phyloP scores from a whole-genome alignment of 1,140 invertebrate species.

The Bemisia tabaci region DNA sequence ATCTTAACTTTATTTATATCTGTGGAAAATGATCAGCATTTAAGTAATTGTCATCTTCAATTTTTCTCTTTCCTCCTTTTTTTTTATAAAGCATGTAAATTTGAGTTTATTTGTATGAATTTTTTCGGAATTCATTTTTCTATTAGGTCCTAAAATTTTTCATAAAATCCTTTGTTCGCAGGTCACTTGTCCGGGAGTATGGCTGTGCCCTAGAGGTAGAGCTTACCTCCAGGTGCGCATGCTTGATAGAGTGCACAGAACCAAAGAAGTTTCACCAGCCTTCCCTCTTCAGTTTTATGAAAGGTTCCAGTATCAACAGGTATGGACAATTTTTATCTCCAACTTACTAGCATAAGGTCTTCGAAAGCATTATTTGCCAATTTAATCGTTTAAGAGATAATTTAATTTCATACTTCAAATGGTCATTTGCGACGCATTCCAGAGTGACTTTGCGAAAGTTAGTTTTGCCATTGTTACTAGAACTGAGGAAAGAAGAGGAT shows the following conservation, averaged over 20 bases:
- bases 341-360: not conserved
- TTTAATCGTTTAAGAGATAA: not conserved
- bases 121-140: not conserved
- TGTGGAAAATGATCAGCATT: not conserved
- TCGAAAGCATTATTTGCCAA: not conserved
- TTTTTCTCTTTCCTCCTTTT: no score
- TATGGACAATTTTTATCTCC: not conserved
- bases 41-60: no score
- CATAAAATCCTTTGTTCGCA: conserved; percentile 20
- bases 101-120: no score
- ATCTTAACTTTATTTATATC: not conserved
- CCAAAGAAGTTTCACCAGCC: not conserved
- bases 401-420: not conserved
- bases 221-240: conserved; percentile 42
- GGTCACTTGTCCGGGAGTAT: conserved; percentile 56
- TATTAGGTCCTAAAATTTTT: not conserved
- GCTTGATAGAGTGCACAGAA: conserved; percentile 25
- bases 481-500: not conserved
- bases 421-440: no score
- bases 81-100: no score
- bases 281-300: conserved; percentile 3
- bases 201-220: conserved; percentile 52
- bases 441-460: no score
- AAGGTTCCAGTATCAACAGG: conserved; percentile 2
- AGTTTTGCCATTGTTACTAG: not conserved